phyloP scores from a whole-genome alignment of 2,113 vertebrate genomes.

The Electrona antarctica region DNA sequence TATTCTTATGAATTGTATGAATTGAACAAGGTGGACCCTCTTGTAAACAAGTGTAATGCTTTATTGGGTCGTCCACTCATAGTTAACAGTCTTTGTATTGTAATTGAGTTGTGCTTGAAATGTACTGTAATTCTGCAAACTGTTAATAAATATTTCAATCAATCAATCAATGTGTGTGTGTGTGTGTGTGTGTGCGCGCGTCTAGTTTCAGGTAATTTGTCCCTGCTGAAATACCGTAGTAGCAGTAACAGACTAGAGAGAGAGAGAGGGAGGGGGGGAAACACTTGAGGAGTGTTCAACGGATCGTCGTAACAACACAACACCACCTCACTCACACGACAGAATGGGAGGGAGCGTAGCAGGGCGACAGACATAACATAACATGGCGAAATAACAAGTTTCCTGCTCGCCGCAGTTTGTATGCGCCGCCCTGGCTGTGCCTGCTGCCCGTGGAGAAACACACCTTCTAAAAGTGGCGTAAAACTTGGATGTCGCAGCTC shows the following conservation, averaged over 20 bases:
- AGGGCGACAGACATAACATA: slow-evolving; percentile 56
- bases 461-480: slow-evolving; percentile 6
- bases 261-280: slow-evolving; percentile 26
- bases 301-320: slow-evolving; percentile 58
- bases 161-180: too few species aligned
- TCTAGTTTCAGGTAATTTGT: slow-evolving; percentile 65
- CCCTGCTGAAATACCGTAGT: slow-evolving; percentile 65
- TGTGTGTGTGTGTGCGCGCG: too few species aligned
- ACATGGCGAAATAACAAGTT: slow-evolving; percentile 77
- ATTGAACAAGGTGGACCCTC: too few species aligned
- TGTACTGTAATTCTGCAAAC: too few species aligned
- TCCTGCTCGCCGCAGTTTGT: slow-evolving; percentile 33
- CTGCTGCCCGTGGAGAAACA: slow-evolving; percentile 19
- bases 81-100: too few species aligned
- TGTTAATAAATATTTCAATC: too few species aligned
- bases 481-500: slow-evolving; percentile 16
- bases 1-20: too few species aligned
- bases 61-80: too few species aligned
- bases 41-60: too few species aligned
- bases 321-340: slow-evolving; percentile 43
- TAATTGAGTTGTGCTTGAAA: too few species aligned
- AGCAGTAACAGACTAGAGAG: neutral
- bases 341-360: slow-evolving; percentile 51
- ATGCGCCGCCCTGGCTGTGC: slow-evolving; percentile 17
- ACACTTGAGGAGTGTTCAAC: slow-evolving; percentile 67